These are phyloP conservation scores for Whitmania pigra DNA, from an alignment of 1,140 invertebrate species.

Conservation along the genomic window DNA sequence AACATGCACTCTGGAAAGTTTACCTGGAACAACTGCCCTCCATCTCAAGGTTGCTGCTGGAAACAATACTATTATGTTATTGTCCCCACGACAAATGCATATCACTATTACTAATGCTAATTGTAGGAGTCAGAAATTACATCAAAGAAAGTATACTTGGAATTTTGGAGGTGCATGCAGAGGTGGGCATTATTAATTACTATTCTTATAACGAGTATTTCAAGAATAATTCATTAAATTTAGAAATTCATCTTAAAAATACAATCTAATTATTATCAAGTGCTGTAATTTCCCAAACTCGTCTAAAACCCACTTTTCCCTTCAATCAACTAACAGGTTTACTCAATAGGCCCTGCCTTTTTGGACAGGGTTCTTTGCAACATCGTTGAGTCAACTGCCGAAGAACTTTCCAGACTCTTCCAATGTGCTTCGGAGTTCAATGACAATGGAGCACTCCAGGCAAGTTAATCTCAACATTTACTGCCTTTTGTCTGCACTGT, in stretches of 20 bases:
- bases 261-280: background rate
- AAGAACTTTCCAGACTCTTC: slow-evolving; percentile 74
- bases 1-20: slow-evolving; percentile 83
- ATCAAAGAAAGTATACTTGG: slow-evolving; percentile 82
- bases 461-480: slow-evolving; percentile 22
- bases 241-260: background rate
- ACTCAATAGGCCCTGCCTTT: slow-evolving; percentile 63
- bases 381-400: slow-evolving; percentile 75
- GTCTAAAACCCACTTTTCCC: background rate
- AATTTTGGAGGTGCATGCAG: slow-evolving; percentile 77
- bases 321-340: slow-evolving; percentile 48
- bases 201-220: background rate
- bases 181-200: slow-evolving; percentile 49
- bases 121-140: slow-evolving; percentile 70
- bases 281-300: background rate
- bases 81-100: too few species aligned
- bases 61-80: too few species aligned
- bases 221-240: background rate
- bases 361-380: slow-evolving; percentile 62
- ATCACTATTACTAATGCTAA: slow-evolving; percentile 9
- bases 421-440: slow-evolving; percentile 62
- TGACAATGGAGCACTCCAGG: slow-evolving; percentile 54
- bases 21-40: slow-evolving; percentile 62
- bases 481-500: too few species aligned
- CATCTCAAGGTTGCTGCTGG: slow-evolving; percentile 45